Percentiles rank a stretch among this genome's conserved stretches.
Evolutionary conservation across 1,140 invertebrate species (phyloP).

Genomic region (Halesus radiatus): DNA sequence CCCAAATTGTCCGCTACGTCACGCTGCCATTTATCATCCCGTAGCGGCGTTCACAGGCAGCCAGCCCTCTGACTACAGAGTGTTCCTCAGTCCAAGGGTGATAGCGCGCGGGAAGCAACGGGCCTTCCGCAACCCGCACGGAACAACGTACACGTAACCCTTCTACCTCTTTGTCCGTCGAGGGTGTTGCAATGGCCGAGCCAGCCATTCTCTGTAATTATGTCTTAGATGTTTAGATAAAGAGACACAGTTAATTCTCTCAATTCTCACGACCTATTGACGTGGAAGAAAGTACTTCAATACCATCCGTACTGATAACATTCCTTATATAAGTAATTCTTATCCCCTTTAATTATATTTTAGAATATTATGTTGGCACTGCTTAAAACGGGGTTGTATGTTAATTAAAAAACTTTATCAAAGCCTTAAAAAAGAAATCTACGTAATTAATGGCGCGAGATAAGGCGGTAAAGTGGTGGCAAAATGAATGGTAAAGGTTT

Average conservation of each 20-base stretch:
- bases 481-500: too few species aligned
- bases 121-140: constrained; percentile 18
- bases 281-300: neutral
- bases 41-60: constrained; percentile 16
- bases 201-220: constrained; percentile 12
- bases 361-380: neutral
- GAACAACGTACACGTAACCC: neutral
- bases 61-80: constrained; percentile 27
- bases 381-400: neutral
- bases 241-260: neutral
- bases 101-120: constrained; percentile 21
- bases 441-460: too few species aligned
- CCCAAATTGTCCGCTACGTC: constrained; percentile 37
- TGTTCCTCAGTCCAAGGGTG: constrained; percentile 42
- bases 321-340: neutral
- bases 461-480: too few species aligned
- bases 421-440: too few species aligned
- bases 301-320: neutral
- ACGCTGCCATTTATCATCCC: constrained; percentile 44
- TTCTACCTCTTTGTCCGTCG: neutral
- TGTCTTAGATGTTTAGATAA: neutral
- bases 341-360: too few species aligned
- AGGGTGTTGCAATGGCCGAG: neutral
- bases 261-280: neutral
- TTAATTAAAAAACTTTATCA: neutral